phyloP scores from a whole-genome alignment of 2,888 invertebrate species.

The Xestia rhomboidea region DNA sequence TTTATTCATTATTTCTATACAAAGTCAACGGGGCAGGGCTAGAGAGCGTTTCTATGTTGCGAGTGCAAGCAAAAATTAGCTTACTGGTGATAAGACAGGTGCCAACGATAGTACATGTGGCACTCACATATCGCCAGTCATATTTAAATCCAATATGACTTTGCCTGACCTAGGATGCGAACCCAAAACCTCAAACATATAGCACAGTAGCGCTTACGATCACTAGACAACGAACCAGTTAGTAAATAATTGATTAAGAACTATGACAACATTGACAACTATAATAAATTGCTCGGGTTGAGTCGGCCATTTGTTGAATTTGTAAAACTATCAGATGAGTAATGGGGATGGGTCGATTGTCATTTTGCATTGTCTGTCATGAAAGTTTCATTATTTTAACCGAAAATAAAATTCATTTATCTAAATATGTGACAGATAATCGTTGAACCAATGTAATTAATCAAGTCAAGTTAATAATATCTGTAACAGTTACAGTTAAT shows the following conservation, averaged over 20 bases:
- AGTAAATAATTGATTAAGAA: slow-evolving; percentile 6
- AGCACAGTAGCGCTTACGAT: not conserved
- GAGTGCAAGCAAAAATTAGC: too few species aligned
- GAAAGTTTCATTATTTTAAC: not conserved
- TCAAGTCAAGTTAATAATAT: slow-evolving; percentile 5
- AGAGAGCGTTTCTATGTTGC: too few species aligned
- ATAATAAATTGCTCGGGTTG: not conserved
- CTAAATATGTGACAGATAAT: not conserved
- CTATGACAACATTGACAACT: not conserved
- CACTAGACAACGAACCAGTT: not conserved
- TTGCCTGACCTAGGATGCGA: not conserved
- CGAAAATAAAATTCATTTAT: not conserved
- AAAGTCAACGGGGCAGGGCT: too few species aligned
- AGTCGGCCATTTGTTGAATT: not conserved
- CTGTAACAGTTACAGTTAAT: slow-evolving; percentile 8
- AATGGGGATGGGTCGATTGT: not conserved
- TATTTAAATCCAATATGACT: not conserved
- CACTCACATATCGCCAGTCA: not conserved
- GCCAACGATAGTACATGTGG: too few species aligned
- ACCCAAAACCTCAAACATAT: not conserved
- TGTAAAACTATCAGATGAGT: not conserved
- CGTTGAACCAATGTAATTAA: too few species aligned
- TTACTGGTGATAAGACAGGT: too few species aligned
- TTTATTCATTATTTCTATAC: too few species aligned
- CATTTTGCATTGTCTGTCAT: not conserved